These are phyloP conservation scores for Gasterosteus aculeatus DNA, from an alignment of 2,113 vertebrate genomes.

Conservation along the genomic window DNA sequence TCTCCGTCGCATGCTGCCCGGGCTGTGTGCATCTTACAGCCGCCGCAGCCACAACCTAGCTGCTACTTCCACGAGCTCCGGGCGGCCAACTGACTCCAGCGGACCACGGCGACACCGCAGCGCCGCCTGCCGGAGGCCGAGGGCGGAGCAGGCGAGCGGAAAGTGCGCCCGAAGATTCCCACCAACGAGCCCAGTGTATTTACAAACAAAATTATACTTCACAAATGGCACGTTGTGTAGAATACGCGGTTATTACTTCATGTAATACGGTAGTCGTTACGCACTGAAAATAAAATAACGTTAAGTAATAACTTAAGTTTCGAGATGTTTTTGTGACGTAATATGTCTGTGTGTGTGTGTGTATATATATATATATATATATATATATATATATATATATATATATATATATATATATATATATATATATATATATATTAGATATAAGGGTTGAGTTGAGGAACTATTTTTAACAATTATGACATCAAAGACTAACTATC, in stretches of 20 bases:
- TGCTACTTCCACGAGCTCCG: slow-evolving; percentile 27
- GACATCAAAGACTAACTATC: background rate
- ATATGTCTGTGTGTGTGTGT: no score
- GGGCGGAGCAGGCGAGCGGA: background rate
- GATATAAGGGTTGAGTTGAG: background rate
- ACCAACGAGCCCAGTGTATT: background rate
- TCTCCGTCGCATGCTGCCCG: slow-evolving; percentile 6
- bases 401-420: no score
- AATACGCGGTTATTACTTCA: no score
- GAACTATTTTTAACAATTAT: background rate
- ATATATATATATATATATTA: no score
- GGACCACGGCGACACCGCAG: background rate
- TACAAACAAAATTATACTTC: background rate
- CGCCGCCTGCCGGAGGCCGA: slow-evolving; percentile 44
- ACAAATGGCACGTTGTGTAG: background rate
- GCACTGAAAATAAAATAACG: no score
- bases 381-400: no score
- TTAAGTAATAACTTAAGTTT: no score
- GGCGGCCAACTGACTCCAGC: slow-evolving; percentile 8
- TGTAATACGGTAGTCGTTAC: no score
- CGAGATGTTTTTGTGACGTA: no score
- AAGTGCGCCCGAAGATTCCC: background rate
- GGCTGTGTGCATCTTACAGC: slow-evolving; percentile 63
- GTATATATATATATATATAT: no score
- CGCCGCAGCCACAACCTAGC: slow-evolving; percentile 24